These are phyloP conservation scores for Chesias legatella DNA, from an alignment of 2,888 invertebrate species.

Conservation along the genomic window DNA sequence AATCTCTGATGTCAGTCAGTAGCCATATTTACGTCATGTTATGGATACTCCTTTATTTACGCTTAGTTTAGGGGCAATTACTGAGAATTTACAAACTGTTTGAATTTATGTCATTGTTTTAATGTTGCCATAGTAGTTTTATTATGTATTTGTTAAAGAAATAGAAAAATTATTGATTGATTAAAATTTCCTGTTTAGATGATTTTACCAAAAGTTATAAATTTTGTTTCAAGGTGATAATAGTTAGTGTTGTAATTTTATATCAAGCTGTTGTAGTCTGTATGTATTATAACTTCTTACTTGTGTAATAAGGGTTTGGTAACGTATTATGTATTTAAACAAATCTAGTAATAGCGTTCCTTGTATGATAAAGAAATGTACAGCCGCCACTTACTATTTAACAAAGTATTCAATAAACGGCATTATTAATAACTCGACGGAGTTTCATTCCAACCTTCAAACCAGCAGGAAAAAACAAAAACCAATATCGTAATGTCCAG, in stretches of 20 bases:
- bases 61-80: conserved; percentile 11
- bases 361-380: conserved; percentile 62
- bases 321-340: conserved; percentile 30
- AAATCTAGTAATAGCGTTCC: conserved; percentile 44
- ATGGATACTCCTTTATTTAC: no score
- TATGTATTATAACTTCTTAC: no score
- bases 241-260: conserved; percentile 60
- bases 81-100: conserved; percentile 28
- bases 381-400: conserved; percentile 59
- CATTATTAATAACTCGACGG: conserved; percentile 51
- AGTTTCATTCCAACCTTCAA: conserved; percentile 21
- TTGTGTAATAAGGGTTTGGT: conserved; percentile 53
- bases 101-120: conserved; percentile 24
- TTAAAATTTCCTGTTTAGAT: conserved; percentile 53
- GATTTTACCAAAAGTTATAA: conserved; percentile 55
- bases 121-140: conserved; percentile 22
- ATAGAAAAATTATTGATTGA: conserved; percentile 44
- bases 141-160: conserved; percentile 37
- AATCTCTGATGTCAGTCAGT: no score
- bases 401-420: conserved; percentile 65
- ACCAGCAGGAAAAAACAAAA: conserved; percentile 15
- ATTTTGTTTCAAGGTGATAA: conserved; percentile 66
- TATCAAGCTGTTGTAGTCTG: conserved; percentile 50
- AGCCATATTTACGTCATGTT: no score
- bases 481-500: conserved; percentile 49